phyloP scores from a whole-genome alignment of 2,888 invertebrate genomes.

The Phania funesta region DNA sequence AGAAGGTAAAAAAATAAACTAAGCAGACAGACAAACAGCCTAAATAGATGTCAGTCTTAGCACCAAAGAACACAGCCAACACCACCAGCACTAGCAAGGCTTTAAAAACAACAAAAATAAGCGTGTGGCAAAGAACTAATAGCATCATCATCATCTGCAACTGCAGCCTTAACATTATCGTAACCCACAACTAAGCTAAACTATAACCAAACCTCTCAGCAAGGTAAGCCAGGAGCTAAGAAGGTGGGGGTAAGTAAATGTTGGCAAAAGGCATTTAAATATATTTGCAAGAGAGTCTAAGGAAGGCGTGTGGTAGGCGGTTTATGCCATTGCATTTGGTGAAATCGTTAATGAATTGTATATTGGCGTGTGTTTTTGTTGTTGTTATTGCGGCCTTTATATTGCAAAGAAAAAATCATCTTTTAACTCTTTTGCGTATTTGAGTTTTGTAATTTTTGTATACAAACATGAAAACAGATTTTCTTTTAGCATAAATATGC shows the following conservation, averaged over 20 bases:
- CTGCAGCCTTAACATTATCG: slow-evolving; percentile 45
- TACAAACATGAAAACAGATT: slow-evolving; percentile 51
- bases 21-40: slow-evolving; percentile 23
- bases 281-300: background rate
- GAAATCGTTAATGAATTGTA: slow-evolving; percentile 70
- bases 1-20: background rate
- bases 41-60: slow-evolving; percentile 54
- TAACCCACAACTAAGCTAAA: slow-evolving; percentile 19
- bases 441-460: slow-evolving; percentile 21
- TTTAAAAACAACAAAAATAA: slow-evolving; percentile 15
- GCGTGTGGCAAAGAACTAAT: slow-evolving; percentile 65
- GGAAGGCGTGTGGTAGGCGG: slow-evolving; percentile 63
- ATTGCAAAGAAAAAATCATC: slow-evolving; percentile 28
- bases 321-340: slow-evolving; percentile 60
- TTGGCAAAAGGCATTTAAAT: background rate
- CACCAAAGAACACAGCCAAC: slow-evolving; percentile 28
- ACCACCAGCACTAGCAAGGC: slow-evolving; percentile 6
- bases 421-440: slow-evolving; percentile 60
- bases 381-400: background rate
- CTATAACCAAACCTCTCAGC: background rate
- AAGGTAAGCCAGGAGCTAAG: slow-evolving; percentile 23
- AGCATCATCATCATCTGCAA: slow-evolving; percentile 60
- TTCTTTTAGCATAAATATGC: slow-evolving; percentile 57
- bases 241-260: background rate
- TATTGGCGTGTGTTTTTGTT: slow-evolving; percentile 58